Base-by-base conservation (phyloP, 2,888 invertebrate species). In the Eremobia ochroleuca region DNA sequence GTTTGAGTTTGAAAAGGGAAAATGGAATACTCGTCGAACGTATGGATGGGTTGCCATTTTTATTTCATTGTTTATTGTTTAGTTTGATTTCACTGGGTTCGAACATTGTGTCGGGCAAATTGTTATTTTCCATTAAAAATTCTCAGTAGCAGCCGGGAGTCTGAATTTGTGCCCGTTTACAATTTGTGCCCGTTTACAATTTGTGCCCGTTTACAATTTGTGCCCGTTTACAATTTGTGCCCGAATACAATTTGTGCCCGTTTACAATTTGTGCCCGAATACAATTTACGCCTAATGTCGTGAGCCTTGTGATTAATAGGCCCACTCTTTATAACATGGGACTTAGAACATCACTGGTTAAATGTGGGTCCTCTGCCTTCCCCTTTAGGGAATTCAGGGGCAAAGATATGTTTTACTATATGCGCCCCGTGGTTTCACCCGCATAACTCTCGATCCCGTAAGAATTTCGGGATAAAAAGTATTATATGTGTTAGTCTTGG, bases 21-120 rank as follows among this genome's bases (percentile, higher is more conserved):
- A 49, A 73, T 52, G 1, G 37, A 52, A 73, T 40, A 11, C 52
- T 28, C 28, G 6, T 71, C 28, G 52, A 70, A 37, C 18, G 72
- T 40, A 8, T 21, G 18, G n/a, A 73, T n/a, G 31, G 6, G 9
- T 0, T 0, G 28, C 46, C 18, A 18, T n/a, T 66, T 46, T 46
- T 1, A n/a, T 43, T 70, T 25, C 5, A 25, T 21, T 8, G 15
- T 43, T 15, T 43, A 11, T 2, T 37, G 37, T 37, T 37, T 37
- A 37, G 37, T 37, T 37, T 37, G 37, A 9, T 37, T 37, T 37
- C 37, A 37, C 9, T 37, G 37, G 37, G 37, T 37, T 37, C 37
- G 37, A 37, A 37, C 37, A 37, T 37, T 9, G 0, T 37, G 37
- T 37, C 9, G 37, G 9, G 37, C 37, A 37, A 37, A 37, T 9